Conservation (phyloP, 2,888 invertebrate genomes). For the Catocala fraxini region DNA sequence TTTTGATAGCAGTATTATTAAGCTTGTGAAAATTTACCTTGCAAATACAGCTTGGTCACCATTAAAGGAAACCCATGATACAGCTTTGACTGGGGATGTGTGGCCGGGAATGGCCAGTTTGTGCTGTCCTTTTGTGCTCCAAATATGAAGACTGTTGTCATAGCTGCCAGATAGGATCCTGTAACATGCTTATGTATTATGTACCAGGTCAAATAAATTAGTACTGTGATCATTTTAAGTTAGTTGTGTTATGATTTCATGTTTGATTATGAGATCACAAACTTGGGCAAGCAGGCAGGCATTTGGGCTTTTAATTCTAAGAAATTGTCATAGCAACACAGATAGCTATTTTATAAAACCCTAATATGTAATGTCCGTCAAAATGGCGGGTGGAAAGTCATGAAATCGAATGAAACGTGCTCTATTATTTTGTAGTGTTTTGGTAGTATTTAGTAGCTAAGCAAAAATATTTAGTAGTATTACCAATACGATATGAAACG, state of each 20-base stretch:
- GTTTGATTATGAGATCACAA: too few species aligned
- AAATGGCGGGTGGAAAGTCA: constrained; percentile 4
- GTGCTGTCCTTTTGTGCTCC: constrained; percentile 95
- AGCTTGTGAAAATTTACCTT: constrained; percentile 70
- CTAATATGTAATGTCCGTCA: not conserved
- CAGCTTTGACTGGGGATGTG: constrained; percentile 94
- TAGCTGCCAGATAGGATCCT: constrained; percentile 98
- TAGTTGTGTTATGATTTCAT: too few species aligned
- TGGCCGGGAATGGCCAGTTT: constrained; percentile 95
- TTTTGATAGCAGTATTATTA: not conserved
- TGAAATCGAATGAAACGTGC: not conserved
- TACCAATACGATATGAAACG: too few species aligned
- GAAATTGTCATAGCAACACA: too few species aligned
- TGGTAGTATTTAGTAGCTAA: too few species aligned
- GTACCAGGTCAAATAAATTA: too few species aligned
- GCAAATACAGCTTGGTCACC: constrained; percentile 90
- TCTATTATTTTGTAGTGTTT: too few species aligned
- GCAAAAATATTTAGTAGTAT: too few species aligned
- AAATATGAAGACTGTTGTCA: constrained; percentile 96
- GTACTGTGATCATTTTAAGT: too few species aligned
- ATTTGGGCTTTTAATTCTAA: too few species aligned
- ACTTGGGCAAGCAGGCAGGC: too few species aligned
- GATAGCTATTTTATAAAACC: too few species aligned
- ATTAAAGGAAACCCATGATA: constrained; percentile 93
- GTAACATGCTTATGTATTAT: constrained; percentile 44